Conservation (phyloP, 2,113 vertebrate species). For the Sitta europaea region DNA sequence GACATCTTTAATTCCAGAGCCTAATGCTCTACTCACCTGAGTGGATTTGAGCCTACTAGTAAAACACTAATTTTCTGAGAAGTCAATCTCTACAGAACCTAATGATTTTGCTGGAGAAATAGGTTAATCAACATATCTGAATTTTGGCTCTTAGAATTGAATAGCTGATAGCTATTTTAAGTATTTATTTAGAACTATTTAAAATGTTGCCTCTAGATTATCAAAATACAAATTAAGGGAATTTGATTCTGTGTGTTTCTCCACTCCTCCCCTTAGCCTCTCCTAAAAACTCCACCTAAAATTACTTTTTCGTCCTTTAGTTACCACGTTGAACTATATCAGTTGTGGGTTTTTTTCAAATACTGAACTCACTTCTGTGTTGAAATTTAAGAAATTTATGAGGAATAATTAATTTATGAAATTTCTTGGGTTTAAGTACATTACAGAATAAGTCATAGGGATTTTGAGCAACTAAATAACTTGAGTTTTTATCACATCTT, state of each 20-base stretch:
- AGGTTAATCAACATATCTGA: neutral
- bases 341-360: neutral
- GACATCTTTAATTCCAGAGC: neutral
- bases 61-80: neutral
- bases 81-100: neutral
- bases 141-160: neutral
- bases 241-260: neutral
- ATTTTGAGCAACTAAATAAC: neutral
- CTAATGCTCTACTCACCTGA: neutral
- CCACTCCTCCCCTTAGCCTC: accelerated
- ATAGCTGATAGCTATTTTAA: neutral
- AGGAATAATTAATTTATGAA: neutral
- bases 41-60: neutral
- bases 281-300: neutral
- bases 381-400: neutral
- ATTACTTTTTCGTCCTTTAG: neutral
- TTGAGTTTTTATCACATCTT: neutral
- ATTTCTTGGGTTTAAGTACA: neutral
- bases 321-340: neutral
- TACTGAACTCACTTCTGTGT: neutral
- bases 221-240: neutral
- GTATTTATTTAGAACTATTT: neutral
- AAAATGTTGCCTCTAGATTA: neutral
- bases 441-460: neutral
- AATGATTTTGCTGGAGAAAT: neutral